A percentile compares a stretch with the other conserved stretches of the same genome.
These are phyloP conservation scores for Antheraea yamamai DNA, from an alignment of 2,888 invertebrate genomes.

Conservation along the genomic window DNA sequence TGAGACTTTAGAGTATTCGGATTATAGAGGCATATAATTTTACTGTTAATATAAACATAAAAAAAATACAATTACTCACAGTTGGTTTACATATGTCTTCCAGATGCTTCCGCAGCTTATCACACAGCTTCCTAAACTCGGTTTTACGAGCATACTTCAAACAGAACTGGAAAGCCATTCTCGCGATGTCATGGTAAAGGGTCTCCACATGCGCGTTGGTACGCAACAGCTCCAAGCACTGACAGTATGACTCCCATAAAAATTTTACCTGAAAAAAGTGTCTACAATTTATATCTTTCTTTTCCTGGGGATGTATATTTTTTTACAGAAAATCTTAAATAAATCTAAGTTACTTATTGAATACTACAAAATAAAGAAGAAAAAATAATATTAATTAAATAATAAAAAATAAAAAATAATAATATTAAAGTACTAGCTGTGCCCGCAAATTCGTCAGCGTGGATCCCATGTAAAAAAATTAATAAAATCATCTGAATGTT, in stretches of 20 bases:
- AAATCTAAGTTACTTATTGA: too few species aligned
- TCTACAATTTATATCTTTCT: background rate
- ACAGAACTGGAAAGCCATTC: conserved; percentile 99
- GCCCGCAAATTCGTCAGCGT: too few species aligned
- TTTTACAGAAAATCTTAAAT: background rate
- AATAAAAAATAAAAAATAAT: too few species aligned
- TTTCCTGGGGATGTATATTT: background rate
- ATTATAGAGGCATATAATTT: background rate
- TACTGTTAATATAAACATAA: too few species aligned
- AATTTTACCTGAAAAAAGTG: conserved; percentile 87
- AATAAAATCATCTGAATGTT: too few species aligned
- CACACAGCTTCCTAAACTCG: conserved; percentile 98
- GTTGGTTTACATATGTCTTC: conserved; percentile 97
- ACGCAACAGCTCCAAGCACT: conserved; percentile 96
- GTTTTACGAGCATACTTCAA: conserved; percentile 98
- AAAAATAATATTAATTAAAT: too few species aligned
- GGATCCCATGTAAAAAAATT: too few species aligned
- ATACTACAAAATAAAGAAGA: too few species aligned
- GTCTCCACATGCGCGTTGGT: conserved; percentile 98
- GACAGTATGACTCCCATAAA: conserved; percentile 99
- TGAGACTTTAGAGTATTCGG: too few species aligned
- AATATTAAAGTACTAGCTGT: too few species aligned
- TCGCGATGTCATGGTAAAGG: conserved; percentile 98
- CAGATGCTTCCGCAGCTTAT: conserved; percentile 97
- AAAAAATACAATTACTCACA: conserved; percentile 51